These are phyloP conservation scores for Notodonta ziczac DNA, from an alignment of 2,888 invertebrate genomes.

Conservation along the genomic window DNA sequence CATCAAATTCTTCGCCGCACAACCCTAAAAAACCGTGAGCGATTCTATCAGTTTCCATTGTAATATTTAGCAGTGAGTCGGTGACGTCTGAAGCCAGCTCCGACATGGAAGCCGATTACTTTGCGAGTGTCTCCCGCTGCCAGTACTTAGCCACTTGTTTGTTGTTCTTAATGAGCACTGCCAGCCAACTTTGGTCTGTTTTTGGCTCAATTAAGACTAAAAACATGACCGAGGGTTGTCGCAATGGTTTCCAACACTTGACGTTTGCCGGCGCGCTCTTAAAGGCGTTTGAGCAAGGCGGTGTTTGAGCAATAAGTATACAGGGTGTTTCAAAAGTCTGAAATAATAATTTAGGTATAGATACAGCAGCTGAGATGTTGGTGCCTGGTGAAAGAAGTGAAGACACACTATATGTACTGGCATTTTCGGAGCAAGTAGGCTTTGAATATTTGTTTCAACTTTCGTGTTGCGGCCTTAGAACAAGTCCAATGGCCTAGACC, in stretches of 20 bases:
- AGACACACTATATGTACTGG: no score
- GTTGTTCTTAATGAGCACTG: slow-evolving; percentile 82
- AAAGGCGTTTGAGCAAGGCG: background rate
- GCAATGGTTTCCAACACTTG: slow-evolving; percentile 50
- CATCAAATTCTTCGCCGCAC: no score
- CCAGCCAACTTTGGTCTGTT: slow-evolving; percentile 77
- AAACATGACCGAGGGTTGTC: slow-evolving; percentile 75
- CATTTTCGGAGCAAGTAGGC: no score
- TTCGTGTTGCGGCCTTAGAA: no score
- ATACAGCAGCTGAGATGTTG: no score
- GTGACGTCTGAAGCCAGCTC: slow-evolving; percentile 48
- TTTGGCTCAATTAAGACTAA: slow-evolving; percentile 80
- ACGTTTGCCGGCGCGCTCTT: slow-evolving; percentile 24
- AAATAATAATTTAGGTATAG: no score
- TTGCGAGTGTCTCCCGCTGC: slow-evolving; percentile 58
- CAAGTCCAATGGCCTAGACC: no score
- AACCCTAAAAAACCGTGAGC: background rate
- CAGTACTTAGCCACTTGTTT: slow-evolving; percentile 79
- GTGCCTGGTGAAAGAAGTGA: no score
- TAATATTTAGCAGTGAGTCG: slow-evolving; percentile 47
- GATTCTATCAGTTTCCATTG: slow-evolving; percentile 18
- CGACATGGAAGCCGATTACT: slow-evolving; percentile 75
- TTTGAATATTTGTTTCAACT: no score
- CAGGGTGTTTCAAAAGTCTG: no score
- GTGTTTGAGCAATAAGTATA: no score